Evolutionary conservation across 2,113 vertebrate genomes (phyloP), one percentile per base, ranked within the genome.

Genomic region (Proteles cristata): DNA sequence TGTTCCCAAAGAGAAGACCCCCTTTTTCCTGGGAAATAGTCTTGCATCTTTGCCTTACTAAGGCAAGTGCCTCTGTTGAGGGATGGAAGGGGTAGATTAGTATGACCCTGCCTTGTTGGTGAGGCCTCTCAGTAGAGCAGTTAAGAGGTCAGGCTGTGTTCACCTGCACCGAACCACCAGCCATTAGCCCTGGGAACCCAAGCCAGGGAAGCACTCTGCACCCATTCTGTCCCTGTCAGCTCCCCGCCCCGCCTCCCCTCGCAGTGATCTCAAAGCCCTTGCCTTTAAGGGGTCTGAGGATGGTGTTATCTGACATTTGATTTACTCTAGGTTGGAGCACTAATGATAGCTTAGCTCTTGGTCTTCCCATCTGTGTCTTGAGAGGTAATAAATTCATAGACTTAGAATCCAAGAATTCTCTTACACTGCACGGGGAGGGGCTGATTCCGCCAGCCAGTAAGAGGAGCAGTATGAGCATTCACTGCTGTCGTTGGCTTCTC

Each of bases 1-100:
- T 97, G 45, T 6, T 58, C n/a, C 68, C 89, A 33, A 84, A 96
- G 26, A 91, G 55, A 93, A 92, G 71, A 58, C 39, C 16, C 58
- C 17, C 82, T 48, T 48, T 88, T 88, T 76, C 26, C 90, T 92
- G 73, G 58, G 39, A 92, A 92, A 17, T 39, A 77, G 50, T 88
- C 39, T 48, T 48, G 68, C 26, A 3, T 63, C 31, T 80, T 94
- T 74, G 65, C 35, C 53, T 95, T 82, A 48, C 68, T 1, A 7
- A 88, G 43, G 39, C 90, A 96, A 45, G 61, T 68, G 65, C 45
- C 15, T 81, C 81, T 85, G 5, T 33, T 85, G 28, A 80, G 26
- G 16, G 21, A 53, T n/a, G 43, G 43, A 89, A 96, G 65, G 43
- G 55, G 14, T 39, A 66, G 76, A 66, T 84, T 39, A 35, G 10